Base-by-base conservation (phyloP, 2,113 vertebrate genomes). In the Agapornis roseicollis region DNA sequence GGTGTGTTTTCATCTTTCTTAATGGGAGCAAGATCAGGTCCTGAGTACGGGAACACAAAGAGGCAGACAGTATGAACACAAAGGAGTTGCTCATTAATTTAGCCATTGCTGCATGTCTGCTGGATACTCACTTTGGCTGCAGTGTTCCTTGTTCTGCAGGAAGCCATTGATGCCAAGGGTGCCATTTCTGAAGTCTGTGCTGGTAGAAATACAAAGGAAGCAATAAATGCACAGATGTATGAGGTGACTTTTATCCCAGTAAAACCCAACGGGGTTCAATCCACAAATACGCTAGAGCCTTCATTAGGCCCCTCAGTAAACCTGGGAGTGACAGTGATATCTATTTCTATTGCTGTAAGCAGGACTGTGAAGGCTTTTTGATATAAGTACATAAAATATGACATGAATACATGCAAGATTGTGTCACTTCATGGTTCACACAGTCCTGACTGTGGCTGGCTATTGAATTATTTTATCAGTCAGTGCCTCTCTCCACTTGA, bases 1-100 rank as follows among this genome's bases (percentile, higher is more conserved):
- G 95, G 89, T 90, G n/a, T 70, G 44, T 83, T 96, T 96, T 91
- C 91, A 93, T 80, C 23, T 71, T 90, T 88, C 69, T 82, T 94
- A 96, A 96, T 91, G 90, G 76, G 95, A 90, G 81, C 79, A 95
- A 91, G 88, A 94, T 66, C 71, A 63, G 37, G 16, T 42, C 31
- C 14, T 17, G 50, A 80, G 17, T n/a, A 44, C 58, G 66, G 56
- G 92, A 89, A 88, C 61, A 39, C 61, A 88, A 49, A 71, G 74
- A 89, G 19, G 35, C 46, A 80, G 80, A 91, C 41, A 89, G 56
- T 33, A 41, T 37, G 71, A 94, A 18, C 49, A 24, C 41, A 82
- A 61, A 50, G 58, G 71, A 91, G 16, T 12, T 28, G 37, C 25
- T 90, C 4, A 33, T 91, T 95, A 88, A 6, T 88, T 74, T 84